These are phyloP conservation scores for Passerina amoena DNA, from an alignment of 2,113 vertebrate genomes.

Conservation along the genomic window DNA sequence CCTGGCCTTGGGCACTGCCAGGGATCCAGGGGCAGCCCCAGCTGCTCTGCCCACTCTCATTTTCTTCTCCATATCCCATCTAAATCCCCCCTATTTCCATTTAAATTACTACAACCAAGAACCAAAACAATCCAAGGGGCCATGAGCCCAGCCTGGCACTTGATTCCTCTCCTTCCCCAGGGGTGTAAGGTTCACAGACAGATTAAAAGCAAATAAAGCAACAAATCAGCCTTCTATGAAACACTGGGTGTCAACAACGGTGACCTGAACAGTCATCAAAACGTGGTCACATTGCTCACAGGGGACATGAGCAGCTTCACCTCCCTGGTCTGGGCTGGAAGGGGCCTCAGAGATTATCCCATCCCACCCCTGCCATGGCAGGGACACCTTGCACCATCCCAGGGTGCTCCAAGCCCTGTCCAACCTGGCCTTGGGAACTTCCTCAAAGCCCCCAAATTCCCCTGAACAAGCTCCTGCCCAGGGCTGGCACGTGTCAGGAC, in stretches of 20 bases:
- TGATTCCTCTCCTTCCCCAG: background rate
- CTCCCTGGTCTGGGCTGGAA: background rate
- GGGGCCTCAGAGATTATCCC: background rate
- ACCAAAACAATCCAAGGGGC: background rate
- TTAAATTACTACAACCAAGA: background rate
- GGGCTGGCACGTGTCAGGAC: fast-evolving
- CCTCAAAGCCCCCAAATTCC: background rate
- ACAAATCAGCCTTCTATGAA: background rate
- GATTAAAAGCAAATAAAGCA: background rate
- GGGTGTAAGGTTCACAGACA: background rate
- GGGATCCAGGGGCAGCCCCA: background rate
- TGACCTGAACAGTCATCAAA: fast-evolving
- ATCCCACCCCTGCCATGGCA: background rate
- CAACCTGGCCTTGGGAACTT: background rate
- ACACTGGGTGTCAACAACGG: background rate
- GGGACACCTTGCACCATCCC: background rate
- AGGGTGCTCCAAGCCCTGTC: background rate
- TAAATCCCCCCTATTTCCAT: background rate
- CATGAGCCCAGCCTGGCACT: background rate
- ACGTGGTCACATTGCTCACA: fast-evolving
- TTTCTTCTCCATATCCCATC: no score
- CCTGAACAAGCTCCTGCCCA: fast-evolving
- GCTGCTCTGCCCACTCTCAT: background rate
- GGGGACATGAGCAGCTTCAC: background rate
- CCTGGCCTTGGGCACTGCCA: background rate